Percentiles rank a stretch among this genome's conserved stretches.
Evolutionary conservation across 1,140 invertebrate species (phyloP).

Genomic region (Coenobita brevimanus): DNA sequence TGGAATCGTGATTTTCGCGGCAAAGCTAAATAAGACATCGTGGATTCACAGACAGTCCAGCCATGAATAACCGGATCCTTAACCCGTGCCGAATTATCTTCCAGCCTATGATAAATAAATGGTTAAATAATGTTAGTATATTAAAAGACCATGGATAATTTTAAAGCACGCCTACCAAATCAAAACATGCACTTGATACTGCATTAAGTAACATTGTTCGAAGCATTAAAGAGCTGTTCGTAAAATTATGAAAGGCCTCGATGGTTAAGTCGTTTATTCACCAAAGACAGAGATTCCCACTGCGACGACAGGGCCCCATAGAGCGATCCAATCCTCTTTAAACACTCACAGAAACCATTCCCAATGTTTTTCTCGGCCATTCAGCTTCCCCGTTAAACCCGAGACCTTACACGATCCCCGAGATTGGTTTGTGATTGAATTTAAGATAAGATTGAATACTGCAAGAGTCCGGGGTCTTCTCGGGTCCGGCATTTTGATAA

Average conservation of each 20-base stretch:
- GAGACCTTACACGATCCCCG: conserved; percentile 55
- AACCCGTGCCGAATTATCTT: no score
- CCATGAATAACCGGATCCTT: background rate
- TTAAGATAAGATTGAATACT: conserved; percentile 50
- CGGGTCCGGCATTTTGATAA: conserved; percentile 27
- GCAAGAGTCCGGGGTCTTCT: background rate
- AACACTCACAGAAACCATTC: conserved; percentile 63
- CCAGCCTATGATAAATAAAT: background rate
- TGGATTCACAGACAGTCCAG: background rate
- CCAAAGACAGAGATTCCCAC: conserved; percentile 52
- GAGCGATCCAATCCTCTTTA: conserved; percentile 62
- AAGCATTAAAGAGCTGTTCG: conserved; percentile 24
- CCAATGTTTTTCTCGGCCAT: conserved; percentile 43
- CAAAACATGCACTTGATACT: no score
- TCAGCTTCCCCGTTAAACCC: conserved; percentile 51
- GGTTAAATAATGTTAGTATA: background rate
- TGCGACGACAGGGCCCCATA: conserved; percentile 57
- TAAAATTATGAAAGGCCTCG: conserved; percentile 20
- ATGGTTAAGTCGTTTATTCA: conserved; percentile 51
- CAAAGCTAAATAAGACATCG: conserved; percentile 58
- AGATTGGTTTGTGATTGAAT: conserved; percentile 62
- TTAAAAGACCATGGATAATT: background rate
- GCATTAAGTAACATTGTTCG: no score
- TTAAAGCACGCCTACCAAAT: no score
- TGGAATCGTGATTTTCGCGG: conserved; percentile 64